A percentile compares a stretch with the other conserved stretches of the same genome.
Evolutionary conservation across 2,888 invertebrate genomes (phyloP).

Genomic region (Drosophila neonasuta): DNA sequence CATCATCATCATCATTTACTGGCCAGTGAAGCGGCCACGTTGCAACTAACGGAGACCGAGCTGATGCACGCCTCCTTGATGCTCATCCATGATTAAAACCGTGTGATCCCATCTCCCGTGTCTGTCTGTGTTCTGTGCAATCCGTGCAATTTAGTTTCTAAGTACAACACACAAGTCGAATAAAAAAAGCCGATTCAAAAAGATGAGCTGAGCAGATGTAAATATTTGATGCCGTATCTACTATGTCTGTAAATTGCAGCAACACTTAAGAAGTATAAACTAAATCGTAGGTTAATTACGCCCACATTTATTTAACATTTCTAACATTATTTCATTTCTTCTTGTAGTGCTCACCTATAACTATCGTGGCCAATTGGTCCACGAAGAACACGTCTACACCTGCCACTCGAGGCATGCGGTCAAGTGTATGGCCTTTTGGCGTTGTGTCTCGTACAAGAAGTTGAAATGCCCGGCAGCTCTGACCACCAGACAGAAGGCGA

Average conservation of each 20-base stretch:
- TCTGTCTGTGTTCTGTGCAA: conserved; percentile 1
- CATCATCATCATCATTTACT: conserved; percentile 42
- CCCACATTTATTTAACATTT: background rate
- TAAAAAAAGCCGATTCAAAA: conserved; percentile 31
- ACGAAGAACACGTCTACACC: conserved; percentile 73
- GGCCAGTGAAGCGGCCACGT: conserved; percentile 37
- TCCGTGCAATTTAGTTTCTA: conserved; percentile 65
- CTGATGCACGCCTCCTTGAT: conserved; percentile 69
- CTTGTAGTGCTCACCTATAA: conserved; percentile 74
- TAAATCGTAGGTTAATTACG: conserved; percentile 17
- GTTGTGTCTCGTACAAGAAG: conserved; percentile 76
- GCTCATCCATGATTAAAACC: conserved; percentile 65
- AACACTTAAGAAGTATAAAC: background rate
- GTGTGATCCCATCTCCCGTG: background rate
- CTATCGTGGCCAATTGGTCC: conserved; percentile 79
- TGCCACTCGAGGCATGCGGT: conserved; percentile 66
- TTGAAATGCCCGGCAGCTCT: conserved; percentile 73
- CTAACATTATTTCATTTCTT: background rate
- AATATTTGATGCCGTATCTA: conserved; percentile 1
- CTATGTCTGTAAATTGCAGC: background rate
- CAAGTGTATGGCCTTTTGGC: conserved; percentile 77
- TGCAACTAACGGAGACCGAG: conserved; percentile 69
- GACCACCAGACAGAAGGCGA: conserved; percentile 76
- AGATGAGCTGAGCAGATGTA: conserved; percentile 13
- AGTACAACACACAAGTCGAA: conserved; percentile 46